Conservation (phyloP, 2,113 vertebrate species). For the Nyctereutes procyonoides region DNA sequence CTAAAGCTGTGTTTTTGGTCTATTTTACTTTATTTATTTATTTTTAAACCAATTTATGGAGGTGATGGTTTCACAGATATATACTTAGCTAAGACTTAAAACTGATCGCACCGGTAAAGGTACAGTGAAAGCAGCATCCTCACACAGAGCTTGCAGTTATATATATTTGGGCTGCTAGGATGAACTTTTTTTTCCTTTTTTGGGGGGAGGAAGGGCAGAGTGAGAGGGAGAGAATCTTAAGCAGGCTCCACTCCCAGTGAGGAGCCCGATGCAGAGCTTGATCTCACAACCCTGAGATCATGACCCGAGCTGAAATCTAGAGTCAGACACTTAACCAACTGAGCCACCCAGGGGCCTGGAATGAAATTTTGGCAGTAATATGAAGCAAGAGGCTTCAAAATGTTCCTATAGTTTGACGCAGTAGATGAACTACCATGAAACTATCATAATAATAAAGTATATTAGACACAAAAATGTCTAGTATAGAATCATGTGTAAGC, state of each 20-base stretch:
- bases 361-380: conserved; percentile 32
- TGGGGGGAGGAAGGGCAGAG: not conserved
- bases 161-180: not conserved
- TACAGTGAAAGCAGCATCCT: not conserved
- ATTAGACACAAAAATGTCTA: conserved; percentile 4
- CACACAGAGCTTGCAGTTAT: not conserved
- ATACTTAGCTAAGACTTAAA: conserved; percentile 39
- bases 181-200: conserved; percentile 5
- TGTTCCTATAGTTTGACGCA: not conserved
- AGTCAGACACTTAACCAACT: not conserved
- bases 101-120: not conserved
- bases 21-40: conserved; percentile 11
- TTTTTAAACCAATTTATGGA: not conserved
- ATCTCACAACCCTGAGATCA: not conserved
- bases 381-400: conserved; percentile 31
- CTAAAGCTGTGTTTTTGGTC: not conserved
- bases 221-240: not conserved
- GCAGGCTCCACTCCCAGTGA: not conserved
- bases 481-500: not conserved
- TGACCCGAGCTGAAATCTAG: not conserved
- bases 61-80: not conserved
- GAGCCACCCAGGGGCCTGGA: not conserved
- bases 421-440: conserved; percentile 27
- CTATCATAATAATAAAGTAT: not conserved
- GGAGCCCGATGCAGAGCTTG: not conserved